Conservation (phyloP, 2,888 invertebrate species). For the Beris morrisii region DNA sequence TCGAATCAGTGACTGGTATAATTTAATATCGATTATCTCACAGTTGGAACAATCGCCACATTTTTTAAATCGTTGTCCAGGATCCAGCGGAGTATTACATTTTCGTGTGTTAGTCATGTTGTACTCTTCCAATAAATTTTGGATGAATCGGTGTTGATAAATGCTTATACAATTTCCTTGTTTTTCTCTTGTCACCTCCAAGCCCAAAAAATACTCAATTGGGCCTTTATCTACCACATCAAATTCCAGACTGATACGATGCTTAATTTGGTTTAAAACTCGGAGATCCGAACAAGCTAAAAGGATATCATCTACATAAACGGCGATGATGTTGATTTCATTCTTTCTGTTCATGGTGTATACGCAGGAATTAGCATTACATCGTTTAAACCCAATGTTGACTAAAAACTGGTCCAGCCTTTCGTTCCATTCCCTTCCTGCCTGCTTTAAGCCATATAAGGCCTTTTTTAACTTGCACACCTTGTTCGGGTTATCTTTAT, state of each 20-base stretch:
- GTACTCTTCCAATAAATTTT: background rate
- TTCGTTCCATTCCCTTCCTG: slow-evolving; percentile 4
- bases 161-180: background rate
- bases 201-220: slow-evolving; percentile 1
- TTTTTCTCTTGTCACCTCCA: background rate
- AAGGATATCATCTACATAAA: slow-evolving; percentile 2
- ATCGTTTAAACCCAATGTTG: background rate
- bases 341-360: background rate
- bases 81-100: slow-evolving; percentile 32
- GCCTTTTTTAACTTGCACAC: slow-evolving; percentile 3
- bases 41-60: background rate
- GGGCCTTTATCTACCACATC: background rate
- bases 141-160: background rate
- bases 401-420: background rate
- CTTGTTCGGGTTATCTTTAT: background rate
- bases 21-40: background rate
- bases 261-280: background rate
- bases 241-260: background rate
- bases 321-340: no score
- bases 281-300: background rate
- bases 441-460: slow-evolving; percentile 3
- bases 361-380: background rate
- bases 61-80: background rate
- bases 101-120: slow-evolving; percentile 19
- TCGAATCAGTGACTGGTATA: slow-evolving; percentile 36